Evolutionary conservation across 2,797 vertebrate genomes (phyloP), one percentile per base, ranked within the genome.

Genomic region (Phalloptychus januarius): DNA sequence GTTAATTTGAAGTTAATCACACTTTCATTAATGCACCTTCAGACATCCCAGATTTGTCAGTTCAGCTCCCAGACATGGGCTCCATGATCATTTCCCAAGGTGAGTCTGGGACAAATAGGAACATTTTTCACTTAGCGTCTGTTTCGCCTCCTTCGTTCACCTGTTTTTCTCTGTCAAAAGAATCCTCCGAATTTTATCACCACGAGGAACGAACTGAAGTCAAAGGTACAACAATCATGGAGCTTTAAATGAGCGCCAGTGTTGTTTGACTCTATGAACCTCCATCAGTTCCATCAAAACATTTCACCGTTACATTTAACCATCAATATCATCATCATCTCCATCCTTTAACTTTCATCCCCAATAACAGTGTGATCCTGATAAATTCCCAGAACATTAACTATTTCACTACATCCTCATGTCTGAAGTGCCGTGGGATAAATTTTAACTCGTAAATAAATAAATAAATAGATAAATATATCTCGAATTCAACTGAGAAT

Each of bases 41-140:
- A 99, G 97, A 98, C 90, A 89, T 98, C 85, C 95, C 96, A 54
- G 97, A 98, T 91, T 92, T 95, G 7, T 93, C 96, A 74, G 92
- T 97, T 89, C 94, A 93, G 25, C 95, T 96, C 76, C 94, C 96
- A 63, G 88, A 96, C 79, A 84, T 93, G 78, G 88, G 91, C 2
- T 91, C 95, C 76, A 75, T 92, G 91, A 91, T 96, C 92, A 65
- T 92, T 88, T 83, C 89, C 85, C 94, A 95, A 97, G 97, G 97
- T 99, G 97, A 95, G 94, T 81, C 54, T 70, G 74, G 80, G 72
- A 48, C 44, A 33, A 45, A 71, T 12, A n/a, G 42, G n/a, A 40
- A 56, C 15, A 5, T 31, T 54, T 45, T 72, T 6, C 79, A 67
- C 6, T 23, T 75, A 4, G 3, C 33, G 36, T 58, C 38, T 13